Evolutionary conservation across 2,888 invertebrate species (phyloP).

Genomic region (Aphodius sticticus): DNA sequence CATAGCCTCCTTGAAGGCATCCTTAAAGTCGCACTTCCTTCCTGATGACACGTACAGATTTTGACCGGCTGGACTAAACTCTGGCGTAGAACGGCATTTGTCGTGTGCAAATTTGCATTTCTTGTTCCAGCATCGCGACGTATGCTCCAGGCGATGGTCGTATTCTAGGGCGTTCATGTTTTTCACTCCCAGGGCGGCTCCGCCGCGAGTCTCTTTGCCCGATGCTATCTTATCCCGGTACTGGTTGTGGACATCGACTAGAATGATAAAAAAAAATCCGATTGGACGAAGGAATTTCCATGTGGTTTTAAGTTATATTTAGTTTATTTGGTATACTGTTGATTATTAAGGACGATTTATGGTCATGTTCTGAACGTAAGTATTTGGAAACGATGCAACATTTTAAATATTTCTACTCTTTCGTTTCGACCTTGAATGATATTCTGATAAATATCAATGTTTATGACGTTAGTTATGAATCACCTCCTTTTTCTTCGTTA

Average conservation of each 20-base stretch:
- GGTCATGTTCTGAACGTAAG: too few relatives aligned
- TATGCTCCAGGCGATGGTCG: slow-evolving; percentile 24
- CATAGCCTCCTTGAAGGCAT: neutral
- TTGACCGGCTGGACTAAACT: slow-evolving; percentile 19
- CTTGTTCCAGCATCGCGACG: slow-evolving; percentile 25
- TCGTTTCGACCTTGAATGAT: too few relatives aligned
- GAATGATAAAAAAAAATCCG: slow-evolving; percentile 8
- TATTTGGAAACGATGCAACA: too few relatives aligned
- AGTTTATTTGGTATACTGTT: too few relatives aligned
- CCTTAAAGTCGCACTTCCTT: slow-evolving; percentile 7
- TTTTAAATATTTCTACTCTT: too few relatives aligned
- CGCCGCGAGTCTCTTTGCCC: slow-evolving; percentile 12
- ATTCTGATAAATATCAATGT: too few relatives aligned
- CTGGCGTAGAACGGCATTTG: slow-evolving; percentile 28
- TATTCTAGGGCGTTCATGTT: slow-evolving; percentile 30
- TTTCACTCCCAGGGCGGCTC: slow-evolving; percentile 10
- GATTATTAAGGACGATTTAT: too few relatives aligned
- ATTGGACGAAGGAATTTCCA: neutral
- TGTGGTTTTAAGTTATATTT: neutral
- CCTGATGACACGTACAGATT: slow-evolving; percentile 14
- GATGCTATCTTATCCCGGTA: slow-evolving; percentile 31
- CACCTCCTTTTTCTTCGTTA: too few relatives aligned
- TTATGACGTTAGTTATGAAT: too few relatives aligned
- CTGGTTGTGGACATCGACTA: slow-evolving; percentile 28
- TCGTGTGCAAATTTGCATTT: slow-evolving; percentile 26